A percentile compares a stretch with the other conserved stretches of the same genome.
phyloP scores from a whole-genome alignment of 2,113 vertebrate species.

The Chaenogobius annularis region DNA sequence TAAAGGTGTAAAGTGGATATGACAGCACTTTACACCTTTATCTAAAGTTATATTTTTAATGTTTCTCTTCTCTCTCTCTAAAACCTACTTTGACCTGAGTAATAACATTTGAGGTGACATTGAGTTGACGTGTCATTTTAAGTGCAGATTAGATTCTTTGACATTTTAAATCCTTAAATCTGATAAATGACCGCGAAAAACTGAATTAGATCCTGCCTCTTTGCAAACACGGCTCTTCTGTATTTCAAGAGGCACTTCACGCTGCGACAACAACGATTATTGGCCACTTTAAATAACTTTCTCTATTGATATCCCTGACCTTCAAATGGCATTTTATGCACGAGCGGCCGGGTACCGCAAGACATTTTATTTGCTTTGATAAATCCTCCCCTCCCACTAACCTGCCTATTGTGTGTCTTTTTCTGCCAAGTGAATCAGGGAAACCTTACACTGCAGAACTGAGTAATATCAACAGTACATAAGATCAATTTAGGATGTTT shows the following conservation, averaged over 20 bases:
- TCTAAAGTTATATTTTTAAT: too few species aligned
- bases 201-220: not conserved
- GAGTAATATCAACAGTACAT: not conserved
- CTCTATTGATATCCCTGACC: slow-evolving; percentile 51
- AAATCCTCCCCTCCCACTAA: slow-evolving; percentile 15
- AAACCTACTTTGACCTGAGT: not conserved
- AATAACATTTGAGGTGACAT: not conserved
- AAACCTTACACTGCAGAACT: slow-evolving; percentile 22
- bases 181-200: not conserved
- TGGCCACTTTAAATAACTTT: slow-evolving; percentile 43
- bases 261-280: slow-evolving; percentile 42
- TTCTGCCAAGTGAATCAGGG: slow-evolving; percentile 53
- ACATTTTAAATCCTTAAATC: not conserved
- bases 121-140: not conserved
- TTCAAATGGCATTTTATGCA: slow-evolving; percentile 52
- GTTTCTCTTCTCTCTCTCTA: too few species aligned
- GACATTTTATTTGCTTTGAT: slow-evolving; percentile 26
- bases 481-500: not conserved
- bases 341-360: slow-evolving; percentile 27
- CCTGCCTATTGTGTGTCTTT: slow-evolving; percentile 33
- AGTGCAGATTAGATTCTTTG: not conserved
- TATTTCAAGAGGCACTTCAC: slow-evolving; percentile 36
- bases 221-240: slow-evolving; percentile 21
- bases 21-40: too few species aligned
- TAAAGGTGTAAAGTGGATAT: too few species aligned